phyloP scores from a whole-genome alignment of 1,140 invertebrate genomes.

The Hycleus cichorii region DNA sequence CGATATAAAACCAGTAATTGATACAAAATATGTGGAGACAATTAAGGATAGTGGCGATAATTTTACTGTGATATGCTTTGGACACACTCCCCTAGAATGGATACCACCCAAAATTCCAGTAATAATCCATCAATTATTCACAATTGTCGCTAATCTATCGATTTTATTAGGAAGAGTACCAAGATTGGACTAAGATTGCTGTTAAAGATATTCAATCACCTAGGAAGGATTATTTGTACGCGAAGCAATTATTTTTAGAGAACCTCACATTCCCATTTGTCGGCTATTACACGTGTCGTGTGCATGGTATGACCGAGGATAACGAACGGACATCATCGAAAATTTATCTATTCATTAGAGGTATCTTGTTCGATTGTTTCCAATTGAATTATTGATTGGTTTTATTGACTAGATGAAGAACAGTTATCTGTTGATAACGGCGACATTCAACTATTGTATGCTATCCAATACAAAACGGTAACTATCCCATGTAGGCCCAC shows the following conservation, averaged over 20 bases:
- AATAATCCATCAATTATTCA: conserved; percentile 46
- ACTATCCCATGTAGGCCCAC: conserved; percentile 62
- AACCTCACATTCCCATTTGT: conserved; percentile 30
- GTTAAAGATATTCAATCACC: conserved; percentile 41
- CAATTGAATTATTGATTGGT: neutral
- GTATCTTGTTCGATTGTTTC: conserved; percentile 38
- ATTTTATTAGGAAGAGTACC: conserved; percentile 32
- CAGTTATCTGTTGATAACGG: conserved; percentile 44
- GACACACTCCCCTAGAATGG: conserved; percentile 43
- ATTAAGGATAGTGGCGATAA: conserved; percentile 43
- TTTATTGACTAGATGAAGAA: conserved; percentile 43
- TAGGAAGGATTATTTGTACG: conserved; percentile 53
- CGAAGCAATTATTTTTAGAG: conserved; percentile 43
- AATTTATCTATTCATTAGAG: conserved; percentile 59
- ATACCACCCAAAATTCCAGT: conserved; percentile 31
- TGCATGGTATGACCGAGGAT: conserved; percentile 38
- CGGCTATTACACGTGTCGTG: conserved; percentile 33
- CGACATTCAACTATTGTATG: conserved; percentile 32
- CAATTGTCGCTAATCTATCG: conserved; percentile 44
- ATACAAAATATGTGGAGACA: conserved; percentile 35
- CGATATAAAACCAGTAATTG: neutral
- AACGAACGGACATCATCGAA: conserved; percentile 43
- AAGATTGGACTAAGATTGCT: conserved; percentile 40
- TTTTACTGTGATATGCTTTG: conserved; percentile 46
- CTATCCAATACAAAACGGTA: conserved; percentile 40